Percentiles rank a stretch among this genome's conserved stretches.
These are phyloP conservation scores for Galleria mellonella DNA, from an alignment of 1,140 invertebrate species.

Conservation along the genomic window DNA sequence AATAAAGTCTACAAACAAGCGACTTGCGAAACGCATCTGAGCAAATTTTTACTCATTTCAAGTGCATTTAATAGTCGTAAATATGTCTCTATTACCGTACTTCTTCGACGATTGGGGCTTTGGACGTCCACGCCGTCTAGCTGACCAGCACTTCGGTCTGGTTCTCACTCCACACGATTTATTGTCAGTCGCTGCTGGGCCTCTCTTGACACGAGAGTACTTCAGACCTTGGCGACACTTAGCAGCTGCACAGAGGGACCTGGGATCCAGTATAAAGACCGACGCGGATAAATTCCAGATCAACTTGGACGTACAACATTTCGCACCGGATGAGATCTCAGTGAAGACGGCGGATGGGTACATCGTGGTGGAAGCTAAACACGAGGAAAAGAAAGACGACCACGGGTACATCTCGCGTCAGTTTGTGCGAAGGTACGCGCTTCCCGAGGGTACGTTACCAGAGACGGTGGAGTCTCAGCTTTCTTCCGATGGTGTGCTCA, in stretches of 20 bases:
- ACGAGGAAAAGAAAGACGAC: conserved; percentile 84
- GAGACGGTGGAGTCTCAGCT: conserved; percentile 79
- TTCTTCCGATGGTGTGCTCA: conserved; percentile 84
- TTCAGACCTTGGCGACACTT: conserved; percentile 72
- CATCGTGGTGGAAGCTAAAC: conserved; percentile 82
- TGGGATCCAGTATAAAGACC: conserved; percentile 47
- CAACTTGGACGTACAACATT: conserved; percentile 88
- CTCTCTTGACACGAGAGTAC: conserved; percentile 48
- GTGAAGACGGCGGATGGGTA: conserved; percentile 86
- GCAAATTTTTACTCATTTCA: conserved; percentile 2
- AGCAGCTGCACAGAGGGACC: conserved; percentile 25
- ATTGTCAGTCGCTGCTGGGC: conserved; percentile 41
- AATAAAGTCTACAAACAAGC: conserved; percentile 13
- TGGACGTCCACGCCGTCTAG: conserved; percentile 61
- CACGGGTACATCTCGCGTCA: conserved; percentile 84
- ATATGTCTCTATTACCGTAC: conserved; percentile 48
- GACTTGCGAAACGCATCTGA: conserved; percentile 6
- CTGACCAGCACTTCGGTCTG: conserved; percentile 78
- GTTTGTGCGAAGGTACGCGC: conserved; percentile 80
- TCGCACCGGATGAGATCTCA: conserved; percentile 86
- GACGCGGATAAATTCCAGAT: conserved; percentile 77
- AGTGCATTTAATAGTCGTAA: conserved; percentile 3
- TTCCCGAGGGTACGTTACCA: conserved; percentile 80
- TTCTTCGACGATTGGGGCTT: conserved; percentile 37
- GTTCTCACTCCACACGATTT: conserved; percentile 74